Evolutionary conservation across 2,797 vertebrate genomes (phyloP), one percentile per base, ranked within the genome.

Genomic region (Hippocampus kuda): DNA sequence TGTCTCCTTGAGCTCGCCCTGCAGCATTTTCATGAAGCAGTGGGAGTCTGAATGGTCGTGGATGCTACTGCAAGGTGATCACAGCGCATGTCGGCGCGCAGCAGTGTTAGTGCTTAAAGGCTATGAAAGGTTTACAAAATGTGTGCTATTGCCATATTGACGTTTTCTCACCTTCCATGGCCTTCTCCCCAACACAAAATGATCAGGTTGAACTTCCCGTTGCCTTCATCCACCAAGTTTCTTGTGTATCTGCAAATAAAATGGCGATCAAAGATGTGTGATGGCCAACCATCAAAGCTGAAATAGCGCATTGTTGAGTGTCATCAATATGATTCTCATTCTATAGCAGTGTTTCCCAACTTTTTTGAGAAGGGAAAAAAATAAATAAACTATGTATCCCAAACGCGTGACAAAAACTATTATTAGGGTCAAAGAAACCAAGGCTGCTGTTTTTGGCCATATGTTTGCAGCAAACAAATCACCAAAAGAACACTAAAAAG

Each of bases 141-240:
- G 51, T 53, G 20, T 27, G 13, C 11, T 11, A 3, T 24, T 27
- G 54, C 54, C 26, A 59, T 30, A 27, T 27, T 1, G 12, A n/a
- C 26, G 4, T 16, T 22, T 2, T 59, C 67, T 89, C 88, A 98
- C 97, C 97, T 99, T 89, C 97, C 96, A 10, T 99, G 96, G 22
- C 97, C 97, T 92, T 99, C 96, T 81, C 96, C 97, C 97, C 97
- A 99, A 81, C 96, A 99, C 26, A 99, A 90, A 76, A 98, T 90
- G 86, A 99, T 98, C 70, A 99, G 89, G 75, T 99, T 99, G 87
- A 98, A 99, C 80, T 98, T 99, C 38, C 92, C 94, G 65, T 99
- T 99, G 70, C 97, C 97, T 79, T 85, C 91, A 79, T 98, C 93
- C 62, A 99, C 92, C 79, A 99, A 89, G 89, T 99, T 99, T 83